These are phyloP conservation scores for Zaprionus kolodkinae DNA, from an alignment of 1,140 invertebrate genomes.

Conservation along the genomic window DNA sequence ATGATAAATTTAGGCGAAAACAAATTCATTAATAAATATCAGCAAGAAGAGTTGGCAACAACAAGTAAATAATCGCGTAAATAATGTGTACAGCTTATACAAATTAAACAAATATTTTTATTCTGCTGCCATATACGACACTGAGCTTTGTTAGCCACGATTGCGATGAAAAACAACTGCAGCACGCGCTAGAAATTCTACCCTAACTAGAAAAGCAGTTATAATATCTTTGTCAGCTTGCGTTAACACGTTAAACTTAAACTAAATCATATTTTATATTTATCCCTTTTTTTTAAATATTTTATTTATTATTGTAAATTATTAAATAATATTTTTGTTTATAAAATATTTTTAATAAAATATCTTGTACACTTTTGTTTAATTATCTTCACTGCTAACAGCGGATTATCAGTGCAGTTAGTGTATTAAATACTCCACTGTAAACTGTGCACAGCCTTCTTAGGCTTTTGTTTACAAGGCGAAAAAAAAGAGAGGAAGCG, in stretches of 20 bases:
- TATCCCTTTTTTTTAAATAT: neutral
- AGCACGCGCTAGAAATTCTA: conserved; percentile 7
- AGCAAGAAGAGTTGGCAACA: conserved; percentile 19
- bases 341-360: neutral
- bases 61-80: conserved; percentile 20
- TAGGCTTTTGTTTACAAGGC: too few relatives aligned
- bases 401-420: neutral
- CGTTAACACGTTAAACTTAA: neutral
- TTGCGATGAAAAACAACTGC: conserved; percentile 49
- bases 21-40: conserved; percentile 49
- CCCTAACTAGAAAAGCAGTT: neutral
- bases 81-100: conserved; percentile 40
- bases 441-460: neutral
- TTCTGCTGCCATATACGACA: conserved; percentile 17
- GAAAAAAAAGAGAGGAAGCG: neutral
- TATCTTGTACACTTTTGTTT: too few relatives aligned
- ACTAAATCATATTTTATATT: neutral
- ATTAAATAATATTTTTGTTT: too few relatives aligned
- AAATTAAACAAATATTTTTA: conserved; percentile 69
- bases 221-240: neutral
- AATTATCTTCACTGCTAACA: neutral
- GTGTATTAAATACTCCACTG: neutral
- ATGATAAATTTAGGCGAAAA: conserved; percentile 40
- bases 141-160: conserved; percentile 21
- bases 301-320: neutral